Conservation (phyloP, 2,113 vertebrate species). For the Chloroceryle aenea region DNA sequence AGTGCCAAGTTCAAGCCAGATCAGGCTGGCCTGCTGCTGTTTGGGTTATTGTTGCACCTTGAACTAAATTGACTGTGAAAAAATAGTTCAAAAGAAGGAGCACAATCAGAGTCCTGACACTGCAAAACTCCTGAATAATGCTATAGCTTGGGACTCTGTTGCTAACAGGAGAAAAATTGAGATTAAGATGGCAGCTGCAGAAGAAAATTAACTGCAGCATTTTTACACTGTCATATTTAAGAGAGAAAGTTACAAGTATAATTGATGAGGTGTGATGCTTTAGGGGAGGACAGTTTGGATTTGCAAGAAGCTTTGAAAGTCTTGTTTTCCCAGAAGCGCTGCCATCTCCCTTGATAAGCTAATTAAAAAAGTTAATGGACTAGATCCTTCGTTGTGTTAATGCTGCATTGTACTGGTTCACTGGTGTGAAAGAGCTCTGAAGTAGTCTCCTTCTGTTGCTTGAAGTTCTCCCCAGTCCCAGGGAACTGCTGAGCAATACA, state of each 20-base stretch:
- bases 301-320: neutral
- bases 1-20: neutral
- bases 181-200: neutral
- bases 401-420: neutral
- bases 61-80: neutral
- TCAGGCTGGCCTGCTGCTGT: neutral
- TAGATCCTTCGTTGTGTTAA: neutral
- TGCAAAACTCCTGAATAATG: neutral
- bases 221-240: neutral
- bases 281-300: neutral
- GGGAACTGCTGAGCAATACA: neutral
- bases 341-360: neutral
- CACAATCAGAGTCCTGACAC: neutral
- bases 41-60: neutral
- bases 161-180: neutral
- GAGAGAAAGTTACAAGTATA: neutral
- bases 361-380: constrained; percentile 39
- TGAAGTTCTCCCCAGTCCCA: neutral
- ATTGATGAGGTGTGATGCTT: neutral
- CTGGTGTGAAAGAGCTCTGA: neutral
- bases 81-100: neutral
- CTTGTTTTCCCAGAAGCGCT: neutral
- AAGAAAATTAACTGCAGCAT: constrained; percentile 1
- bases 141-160: neutral
- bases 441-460: neutral